These are phyloP conservation scores for Seriola dumerili DNA, from an alignment of 2,113 vertebrate species.

Conservation along the genomic window DNA sequence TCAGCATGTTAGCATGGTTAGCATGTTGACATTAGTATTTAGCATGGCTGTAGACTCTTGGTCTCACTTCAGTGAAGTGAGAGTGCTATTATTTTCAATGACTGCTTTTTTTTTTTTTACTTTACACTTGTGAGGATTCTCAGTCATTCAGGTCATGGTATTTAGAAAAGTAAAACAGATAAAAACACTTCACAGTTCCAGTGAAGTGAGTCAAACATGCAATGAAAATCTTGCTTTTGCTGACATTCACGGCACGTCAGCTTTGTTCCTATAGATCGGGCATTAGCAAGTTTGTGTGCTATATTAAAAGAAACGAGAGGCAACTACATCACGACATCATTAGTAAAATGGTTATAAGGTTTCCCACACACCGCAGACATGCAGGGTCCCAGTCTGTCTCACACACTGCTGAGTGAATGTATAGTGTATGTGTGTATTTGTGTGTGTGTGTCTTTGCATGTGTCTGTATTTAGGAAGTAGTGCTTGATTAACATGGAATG, in stretches of 20 bases:
- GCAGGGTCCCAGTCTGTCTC: conserved; percentile 20
- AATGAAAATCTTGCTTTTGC: background rate
- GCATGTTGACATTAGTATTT: background rate
- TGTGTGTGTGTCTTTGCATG: conserved; percentile 3
- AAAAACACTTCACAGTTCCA: background rate
- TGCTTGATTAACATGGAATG: conserved; percentile 70
- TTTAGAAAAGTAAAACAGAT: background rate
- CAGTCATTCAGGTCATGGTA: no score
- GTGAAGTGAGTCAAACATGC: background rate
- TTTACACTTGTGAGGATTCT: no score
- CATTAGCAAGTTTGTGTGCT: conserved; percentile 36
- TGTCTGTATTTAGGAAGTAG: conserved; percentile 35
- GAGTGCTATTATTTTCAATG: background rate
- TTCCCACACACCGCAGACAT: conserved; percentile 27
- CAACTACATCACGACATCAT: conserved; percentile 38
- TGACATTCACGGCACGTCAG: background rate
- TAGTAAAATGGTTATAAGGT: conserved; percentile 25
- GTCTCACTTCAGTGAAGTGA: background rate
- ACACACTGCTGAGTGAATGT: background rate
- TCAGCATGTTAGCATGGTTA: background rate
- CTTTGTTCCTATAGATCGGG: conserved; percentile 8
- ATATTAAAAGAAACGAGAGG: conserved; percentile 37
- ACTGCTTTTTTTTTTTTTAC: background rate
- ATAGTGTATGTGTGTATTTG: background rate
- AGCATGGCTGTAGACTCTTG: background rate